Conservation (phyloP, 2,797 vertebrate species). For the Anomalospiza imberbis region DNA sequence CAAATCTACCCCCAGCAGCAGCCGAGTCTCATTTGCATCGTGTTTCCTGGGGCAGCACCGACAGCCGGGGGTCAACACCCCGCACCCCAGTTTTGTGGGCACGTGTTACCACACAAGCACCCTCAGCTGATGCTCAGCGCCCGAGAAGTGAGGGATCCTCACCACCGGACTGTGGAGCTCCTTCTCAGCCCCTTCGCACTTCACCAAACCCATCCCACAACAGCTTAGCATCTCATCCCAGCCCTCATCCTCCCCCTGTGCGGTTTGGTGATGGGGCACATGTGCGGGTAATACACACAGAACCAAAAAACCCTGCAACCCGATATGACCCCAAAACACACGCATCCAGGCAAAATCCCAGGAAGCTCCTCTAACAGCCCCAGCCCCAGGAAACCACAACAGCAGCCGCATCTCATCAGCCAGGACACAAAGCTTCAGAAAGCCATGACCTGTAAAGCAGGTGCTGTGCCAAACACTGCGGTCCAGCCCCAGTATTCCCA, state of each 20-base stretch:
- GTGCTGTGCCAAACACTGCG: fast-evolving
- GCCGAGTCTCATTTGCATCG: background rate
- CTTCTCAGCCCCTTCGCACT: background rate
- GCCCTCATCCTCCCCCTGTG: fast-evolving
- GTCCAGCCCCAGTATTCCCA: background rate
- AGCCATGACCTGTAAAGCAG: background rate
- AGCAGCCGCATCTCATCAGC: background rate
- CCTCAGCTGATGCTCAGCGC: background rate
- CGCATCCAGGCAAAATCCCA: background rate
- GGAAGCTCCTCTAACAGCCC: background rate
- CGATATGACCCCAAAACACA: fast-evolving
- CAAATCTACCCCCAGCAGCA: background rate
- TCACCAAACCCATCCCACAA: background rate
- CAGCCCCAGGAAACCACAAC: background rate
- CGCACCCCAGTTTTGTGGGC: fast-evolving
- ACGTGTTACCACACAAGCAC: fast-evolving
- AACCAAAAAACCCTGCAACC: background rate
- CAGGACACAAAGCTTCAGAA: background rate
- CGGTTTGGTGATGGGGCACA: background rate
- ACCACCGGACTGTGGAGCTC: background rate
- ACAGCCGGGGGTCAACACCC: background rate
- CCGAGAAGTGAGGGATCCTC: background rate
- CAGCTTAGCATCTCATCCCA: background rate
- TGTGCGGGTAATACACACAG: fast-evolving
- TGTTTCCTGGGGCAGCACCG: background rate